Evolutionary conservation across 2,888 invertebrate genomes (phyloP).

Genomic region (Drepanosiphum platanoidis): DNA sequence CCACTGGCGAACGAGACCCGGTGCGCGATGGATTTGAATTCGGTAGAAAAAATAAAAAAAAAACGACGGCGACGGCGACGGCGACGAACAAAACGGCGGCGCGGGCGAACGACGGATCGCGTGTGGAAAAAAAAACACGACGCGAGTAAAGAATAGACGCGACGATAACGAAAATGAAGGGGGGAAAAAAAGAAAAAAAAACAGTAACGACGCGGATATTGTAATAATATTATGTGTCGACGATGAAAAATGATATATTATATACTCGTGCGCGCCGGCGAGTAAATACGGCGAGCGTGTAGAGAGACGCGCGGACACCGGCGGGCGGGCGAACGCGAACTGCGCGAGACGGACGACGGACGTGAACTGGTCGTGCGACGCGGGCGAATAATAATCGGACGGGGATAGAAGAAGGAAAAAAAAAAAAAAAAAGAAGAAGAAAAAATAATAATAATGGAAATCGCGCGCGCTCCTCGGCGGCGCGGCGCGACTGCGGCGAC

Average conservation of each 20-base stretch:
- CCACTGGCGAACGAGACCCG: too few species aligned
- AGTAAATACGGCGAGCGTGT: background rate
- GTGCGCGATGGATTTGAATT: too few species aligned
- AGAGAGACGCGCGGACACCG: background rate
- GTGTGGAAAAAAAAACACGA: background rate
- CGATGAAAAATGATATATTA: too few species aligned
- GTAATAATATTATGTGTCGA: too few species aligned
- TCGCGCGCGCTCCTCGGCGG: slow-evolving; percentile 38
- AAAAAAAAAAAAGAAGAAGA: background rate
- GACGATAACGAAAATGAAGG: background rate
- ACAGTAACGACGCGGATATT: background rate
- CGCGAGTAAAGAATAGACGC: background rate
- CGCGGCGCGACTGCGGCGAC: slow-evolving; percentile 28
- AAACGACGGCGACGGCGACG: too few species aligned
- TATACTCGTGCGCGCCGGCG: background rate
- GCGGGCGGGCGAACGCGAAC: background rate
- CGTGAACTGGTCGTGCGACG: slow-evolving; percentile 41
- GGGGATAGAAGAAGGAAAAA: background rate
- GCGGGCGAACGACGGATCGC: background rate
- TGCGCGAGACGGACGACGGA: slow-evolving; percentile 12
- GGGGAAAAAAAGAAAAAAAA: background rate
- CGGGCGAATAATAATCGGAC: slow-evolving; percentile 41
- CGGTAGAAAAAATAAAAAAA: too few species aligned
- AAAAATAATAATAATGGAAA: slow-evolving; percentile 47
- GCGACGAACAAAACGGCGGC: background rate